These are phyloP conservation scores for Idaea dimidiata DNA, from an alignment of 2,888 invertebrate species.

Conservation along the genomic window DNA sequence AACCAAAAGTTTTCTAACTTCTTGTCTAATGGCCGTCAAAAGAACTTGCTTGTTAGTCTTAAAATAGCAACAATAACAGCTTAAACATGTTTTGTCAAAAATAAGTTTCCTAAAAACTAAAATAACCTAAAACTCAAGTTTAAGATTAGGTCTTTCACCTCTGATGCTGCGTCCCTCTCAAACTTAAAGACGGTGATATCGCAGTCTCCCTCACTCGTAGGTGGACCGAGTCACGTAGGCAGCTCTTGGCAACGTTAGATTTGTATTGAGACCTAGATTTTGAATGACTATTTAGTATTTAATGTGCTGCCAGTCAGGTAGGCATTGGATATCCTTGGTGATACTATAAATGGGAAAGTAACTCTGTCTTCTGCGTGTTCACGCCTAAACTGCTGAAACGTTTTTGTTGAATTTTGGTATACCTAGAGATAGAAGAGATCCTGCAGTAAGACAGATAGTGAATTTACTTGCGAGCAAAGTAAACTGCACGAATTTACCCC, in stretches of 20 bases:
- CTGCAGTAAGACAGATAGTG: too few relatives aligned
- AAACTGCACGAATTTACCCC: too few relatives aligned
- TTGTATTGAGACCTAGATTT: constrained; percentile 8
- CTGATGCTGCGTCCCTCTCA: constrained; percentile 4
- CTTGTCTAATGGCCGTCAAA: too few relatives aligned
- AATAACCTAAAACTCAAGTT: background rate
- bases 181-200: background rate
- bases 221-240: constrained; percentile 41
- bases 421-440: too few relatives aligned
- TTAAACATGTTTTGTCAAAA: background rate
- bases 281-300: background rate
- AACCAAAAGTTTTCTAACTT: too few relatives aligned
- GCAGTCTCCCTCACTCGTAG: constrained; percentile 25
- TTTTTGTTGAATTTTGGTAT: too few relatives aligned
- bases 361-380: too few relatives aligned
- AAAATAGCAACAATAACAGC: background rate
- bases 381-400: too few relatives aligned
- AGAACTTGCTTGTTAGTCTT: background rate
- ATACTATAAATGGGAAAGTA: too few relatives aligned
- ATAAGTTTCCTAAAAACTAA: background rate
- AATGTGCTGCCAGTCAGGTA: background rate
- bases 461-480: too few relatives aligned
- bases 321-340: background rate
- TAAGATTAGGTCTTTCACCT: background rate
- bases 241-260: constrained; percentile 26